Base-by-base conservation (phyloP, 2,888 invertebrate species). In the Drosophila multiciliata region DNA sequence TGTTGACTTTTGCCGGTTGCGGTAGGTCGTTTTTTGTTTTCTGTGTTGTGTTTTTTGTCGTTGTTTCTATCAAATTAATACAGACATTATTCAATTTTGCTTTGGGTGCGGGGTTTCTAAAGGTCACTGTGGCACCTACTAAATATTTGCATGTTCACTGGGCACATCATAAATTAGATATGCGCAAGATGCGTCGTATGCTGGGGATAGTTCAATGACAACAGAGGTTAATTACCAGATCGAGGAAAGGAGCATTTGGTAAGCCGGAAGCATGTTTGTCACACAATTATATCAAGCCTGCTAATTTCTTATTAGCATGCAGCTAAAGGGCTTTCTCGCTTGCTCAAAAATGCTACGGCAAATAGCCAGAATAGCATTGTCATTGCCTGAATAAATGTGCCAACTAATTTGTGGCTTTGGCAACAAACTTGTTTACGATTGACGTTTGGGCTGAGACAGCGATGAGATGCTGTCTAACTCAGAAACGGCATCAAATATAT, bases 161-260 rank as follows among this genome's bases (percentile, higher is more conserved):
- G 77, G 79, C 86, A 73, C 73, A 66, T 73, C 65, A 73, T 72
- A 67, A 82, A 86, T 86, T 86, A 86, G 66, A 57, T 83, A 85
- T 88, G 80, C 88, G 78, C 70, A 80, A 29, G 32, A 29, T 66
- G 26, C 23, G 72, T 72, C 54, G 55, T 62, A 45, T 49, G 66
- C 12, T 4, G 17, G 48, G 48, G 54, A 45, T 32, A 49, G 50
- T 40, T 68, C 80, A 84, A 71, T 84, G 80, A 62, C 75, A 70
- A 58, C 63, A 32, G n/a, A 40, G 69, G 53, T 58, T 80, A 73
- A 73, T 76, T 71, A 66, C 63, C 64, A n/a, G 53, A 2, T 20
- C 63, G 35, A 54, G 45, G 49, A 45, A 57, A 60, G 50, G 11
- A 50, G 48, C 32, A 23, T 48, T 55, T 36, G 54, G 55, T 38